These are phyloP conservation scores for Phocoena phocoena DNA, from an alignment of 2,113 vertebrate genomes.

Conservation along the genomic window DNA sequence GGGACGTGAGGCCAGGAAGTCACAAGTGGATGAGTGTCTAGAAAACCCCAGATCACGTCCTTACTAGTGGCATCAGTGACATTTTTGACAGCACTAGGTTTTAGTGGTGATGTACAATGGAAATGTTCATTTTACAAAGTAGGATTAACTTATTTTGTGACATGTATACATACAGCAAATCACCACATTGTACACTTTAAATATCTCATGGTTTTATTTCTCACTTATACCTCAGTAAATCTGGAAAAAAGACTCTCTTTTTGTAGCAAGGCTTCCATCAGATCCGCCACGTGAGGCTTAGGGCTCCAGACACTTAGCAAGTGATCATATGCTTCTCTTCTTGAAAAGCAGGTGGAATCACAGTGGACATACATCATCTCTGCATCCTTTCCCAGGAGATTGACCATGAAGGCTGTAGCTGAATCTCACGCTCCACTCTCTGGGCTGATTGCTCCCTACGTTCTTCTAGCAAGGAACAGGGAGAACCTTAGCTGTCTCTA, in stretches of 20 bases:
- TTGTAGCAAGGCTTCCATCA: not conserved
- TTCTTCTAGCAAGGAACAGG: not conserved
- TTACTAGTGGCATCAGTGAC: rapidly evolving
- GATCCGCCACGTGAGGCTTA: not conserved
- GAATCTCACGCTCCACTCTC: not conserved
- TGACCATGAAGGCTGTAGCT: not conserved
- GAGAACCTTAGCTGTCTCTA: not conserved
- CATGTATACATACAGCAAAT: rapidly evolving
- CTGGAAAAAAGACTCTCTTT: not conserved
- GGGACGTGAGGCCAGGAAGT: not conserved
- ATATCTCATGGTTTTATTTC: not conserved
- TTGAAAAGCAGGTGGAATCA: not conserved
- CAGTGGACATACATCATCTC: rapidly evolving
- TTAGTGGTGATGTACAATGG: not conserved
- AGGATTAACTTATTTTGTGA: not conserved
- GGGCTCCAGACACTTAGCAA: too few relatives aligned
- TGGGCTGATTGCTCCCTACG: not conserved
- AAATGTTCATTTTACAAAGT: not conserved
- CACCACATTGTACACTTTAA: not conserved
- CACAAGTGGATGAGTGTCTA: too few relatives aligned
- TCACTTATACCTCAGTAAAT: not conserved
- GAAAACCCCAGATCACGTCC: too few relatives aligned
- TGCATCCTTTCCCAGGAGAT: not conserved
- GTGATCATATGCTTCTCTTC: not conserved
- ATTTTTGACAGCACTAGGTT: not conserved